Conservation (phyloP, 1,140 invertebrate genomes). For the Dreissena polymorpha region DNA sequence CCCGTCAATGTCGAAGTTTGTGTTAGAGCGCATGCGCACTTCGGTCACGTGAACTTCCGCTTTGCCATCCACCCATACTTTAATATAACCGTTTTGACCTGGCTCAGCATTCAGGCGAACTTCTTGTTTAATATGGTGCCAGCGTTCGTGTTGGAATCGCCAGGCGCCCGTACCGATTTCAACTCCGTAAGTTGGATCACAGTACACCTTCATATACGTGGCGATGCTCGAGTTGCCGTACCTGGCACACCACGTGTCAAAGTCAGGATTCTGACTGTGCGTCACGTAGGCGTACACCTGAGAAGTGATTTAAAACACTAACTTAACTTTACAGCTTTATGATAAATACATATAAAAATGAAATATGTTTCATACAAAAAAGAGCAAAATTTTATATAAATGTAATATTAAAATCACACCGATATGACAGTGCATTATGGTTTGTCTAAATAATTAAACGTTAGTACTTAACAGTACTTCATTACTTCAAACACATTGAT, state of each 20-base stretch:
- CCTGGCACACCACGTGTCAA: conserved; percentile 31
- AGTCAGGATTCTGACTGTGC: conserved; percentile 42
- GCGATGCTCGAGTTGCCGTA: conserved; percentile 52
- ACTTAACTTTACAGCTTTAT: not conserved
- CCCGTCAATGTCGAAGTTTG: conserved; percentile 59
- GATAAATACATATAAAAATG: not conserved
- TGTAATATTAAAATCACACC: not conserved
- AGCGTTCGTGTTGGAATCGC: conserved; percentile 50
- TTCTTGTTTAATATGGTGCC: conserved; percentile 62
- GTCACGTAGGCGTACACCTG: conserved; percentile 66
- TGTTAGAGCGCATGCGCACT: conserved; percentile 48
- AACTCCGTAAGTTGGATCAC: conserved; percentile 53
- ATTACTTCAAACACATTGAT: not conserved
- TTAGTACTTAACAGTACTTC: not conserved
- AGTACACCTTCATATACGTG: conserved; percentile 49
- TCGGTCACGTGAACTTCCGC: conserved; percentile 33
- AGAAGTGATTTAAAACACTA: not conserved
- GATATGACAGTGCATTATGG: not conserved
- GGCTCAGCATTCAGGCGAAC: conserved; percentile 57
- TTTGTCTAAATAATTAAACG: not conserved
- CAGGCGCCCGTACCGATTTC: conserved; percentile 43
- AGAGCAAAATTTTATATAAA: not conserved
- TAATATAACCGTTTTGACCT: conserved; percentile 55
- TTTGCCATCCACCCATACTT: conserved; percentile 55
- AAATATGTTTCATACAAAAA: not conserved